These are phyloP conservation scores for Scaptodrosophila latifasciaeformis DNA, from an alignment of 2,888 invertebrate genomes.

Conservation along the genomic window DNA sequence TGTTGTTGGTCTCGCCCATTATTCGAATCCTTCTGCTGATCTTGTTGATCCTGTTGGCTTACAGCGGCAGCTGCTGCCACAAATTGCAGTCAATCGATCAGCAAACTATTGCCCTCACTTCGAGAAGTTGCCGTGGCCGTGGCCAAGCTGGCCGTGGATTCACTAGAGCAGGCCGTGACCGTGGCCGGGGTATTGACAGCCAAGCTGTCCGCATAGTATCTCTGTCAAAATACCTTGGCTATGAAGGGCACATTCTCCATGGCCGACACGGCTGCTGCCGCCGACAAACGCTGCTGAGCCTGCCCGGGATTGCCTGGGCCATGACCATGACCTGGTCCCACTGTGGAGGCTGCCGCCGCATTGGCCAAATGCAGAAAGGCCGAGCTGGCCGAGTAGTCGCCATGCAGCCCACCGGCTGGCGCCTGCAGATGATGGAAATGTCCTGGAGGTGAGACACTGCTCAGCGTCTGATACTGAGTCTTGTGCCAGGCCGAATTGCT, in stretches of 20 bases:
- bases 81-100: conserved; percentile 74
- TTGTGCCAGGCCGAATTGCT: conserved; percentile 69
- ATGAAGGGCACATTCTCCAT: conserved; percentile 74
- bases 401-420: conserved; percentile 47
- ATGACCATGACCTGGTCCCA: conserved; percentile 41
- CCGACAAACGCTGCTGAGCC: conserved; percentile 48
- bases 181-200: conserved; percentile 40
- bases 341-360: conserved; percentile 20
- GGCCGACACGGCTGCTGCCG: conserved; percentile 52
- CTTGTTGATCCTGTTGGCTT: conserved; percentile 6
- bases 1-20: background rate
- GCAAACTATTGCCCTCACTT: conserved; percentile 39
- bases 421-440: conserved; percentile 47
- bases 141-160: conserved; percentile 17
- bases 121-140: conserved; percentile 13
- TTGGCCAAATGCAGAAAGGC: conserved; percentile 71
- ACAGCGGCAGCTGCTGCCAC: conserved; percentile 57
- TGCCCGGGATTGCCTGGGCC: conserved; percentile 41
- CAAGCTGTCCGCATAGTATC: conserved; percentile 74
- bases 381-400: conserved; percentile 59
- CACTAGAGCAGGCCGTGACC: conserved; percentile 25
- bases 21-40: conserved; percentile 2
- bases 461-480: conserved; percentile 45
- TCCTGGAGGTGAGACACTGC: conserved; percentile 5
- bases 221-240: conserved; percentile 76